Base-by-base conservation (phyloP, 2,113 vertebrate genomes). In the Martes martes region DNA sequence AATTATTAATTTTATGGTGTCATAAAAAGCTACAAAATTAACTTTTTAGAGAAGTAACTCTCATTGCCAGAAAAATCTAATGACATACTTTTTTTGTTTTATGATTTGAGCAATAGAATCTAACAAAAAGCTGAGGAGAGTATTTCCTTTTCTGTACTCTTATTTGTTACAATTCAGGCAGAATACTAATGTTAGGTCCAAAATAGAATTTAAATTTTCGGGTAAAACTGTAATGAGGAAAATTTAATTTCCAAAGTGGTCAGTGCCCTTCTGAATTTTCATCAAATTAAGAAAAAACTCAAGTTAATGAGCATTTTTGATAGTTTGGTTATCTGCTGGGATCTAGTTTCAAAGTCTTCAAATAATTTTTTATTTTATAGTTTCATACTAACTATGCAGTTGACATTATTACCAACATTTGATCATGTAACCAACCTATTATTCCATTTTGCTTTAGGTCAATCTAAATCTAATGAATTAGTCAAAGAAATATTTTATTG, bases 21-120 rank as follows among this genome's bases (percentile, higher is more conserved):
- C 73, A 96, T 69, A 28, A 94, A 94, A 95, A 67, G 9, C 16
- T 94, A 24, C 33, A 81, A 59, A 71, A 57, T 90, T 83, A 88
- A 39, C 11, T 57, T 82, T 88, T 94, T 95, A 55, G 1, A 94
- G 57, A 14, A 63, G 7, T 73, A 42, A 42, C 3, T 84, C 31
- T 65, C 23, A 15, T 1, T 80, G 52, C 8, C n/a, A 88, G 33
- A 59, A 89, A 91, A 81, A n/a, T 57, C 18, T 50, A 47, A 78
- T 74, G 57, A 55, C 9, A 47, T 11, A 7, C 83, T 61, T 65
- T 31, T 45, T 80, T 89, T 47, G 26, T 63, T 85, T 69, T 96
- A 61, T 71, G 57, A 63, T 11, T 81, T 84, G 23, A 92, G 21
- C 26, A 71, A 24, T 71, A 24, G 24, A 91, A 89, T 94, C 9